Evolutionary conservation across 2,113 vertebrate species (phyloP).

Genomic region (human): GRCh38 chr3:124108001-124108500

Average conservation of each 20-base stretch:
- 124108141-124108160: background rate
- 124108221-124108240: background rate
- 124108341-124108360: background rate
- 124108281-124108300: background rate
- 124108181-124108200: background rate
- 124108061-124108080: background rate
- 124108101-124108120: background rate
- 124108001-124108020: background rate
- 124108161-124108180: background rate
- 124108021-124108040: conserved; percentile 53
- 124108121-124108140: background rate
- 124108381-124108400: background rate
- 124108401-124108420: background rate
- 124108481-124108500: background rate
- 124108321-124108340: background rate
- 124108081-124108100: conserved; percentile 1
- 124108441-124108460: background rate
- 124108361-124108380: background rate
- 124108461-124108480: background rate
- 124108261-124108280: background rate
- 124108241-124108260: background rate
- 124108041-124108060: background rate
- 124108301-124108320: background rate
- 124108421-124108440: background rate
- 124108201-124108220: background rate